These are phyloP conservation scores for Halocynthia aurantium DNA, from an alignment of 23 tunicate species.

Conservation along the genomic window DNA sequence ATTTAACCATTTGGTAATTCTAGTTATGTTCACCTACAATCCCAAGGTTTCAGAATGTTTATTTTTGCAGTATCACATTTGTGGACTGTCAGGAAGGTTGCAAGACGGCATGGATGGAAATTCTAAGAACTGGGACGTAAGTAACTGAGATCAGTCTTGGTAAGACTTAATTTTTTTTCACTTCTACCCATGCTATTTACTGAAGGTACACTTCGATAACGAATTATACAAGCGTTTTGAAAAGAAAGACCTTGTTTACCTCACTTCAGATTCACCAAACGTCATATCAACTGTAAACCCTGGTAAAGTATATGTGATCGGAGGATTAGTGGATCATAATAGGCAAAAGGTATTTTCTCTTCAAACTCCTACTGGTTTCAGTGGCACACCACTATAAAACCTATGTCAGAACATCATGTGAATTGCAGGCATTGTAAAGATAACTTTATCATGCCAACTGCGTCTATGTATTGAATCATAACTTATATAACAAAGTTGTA, in stretches of 20 bases:
- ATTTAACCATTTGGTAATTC: too few species aligned
- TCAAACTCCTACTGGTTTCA: too few species aligned
- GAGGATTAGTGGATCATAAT: conserved; percentile 93
- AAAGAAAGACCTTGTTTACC: conserved; percentile 46
- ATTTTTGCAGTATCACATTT: conserved; percentile 66
- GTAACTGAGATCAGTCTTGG: not conserved
- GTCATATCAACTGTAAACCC: conserved; percentile 29
- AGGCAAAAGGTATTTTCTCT: conserved; percentile 51
- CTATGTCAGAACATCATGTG: too few species aligned
- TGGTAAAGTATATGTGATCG: conserved; percentile 83
- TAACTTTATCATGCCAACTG: too few species aligned
- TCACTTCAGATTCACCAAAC: conserved; percentile 67
- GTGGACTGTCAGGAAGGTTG: conserved; percentile 52
- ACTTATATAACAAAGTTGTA: too few species aligned
- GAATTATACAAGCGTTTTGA: conserved; percentile 18
- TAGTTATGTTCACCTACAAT: too few species aligned
- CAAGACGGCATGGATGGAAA: conserved; percentile 48
- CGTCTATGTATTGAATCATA: too few species aligned
- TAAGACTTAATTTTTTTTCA: not conserved
- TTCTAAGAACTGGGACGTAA: conserved; percentile 65
- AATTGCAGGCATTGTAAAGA: too few species aligned
- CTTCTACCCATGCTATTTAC: not conserved
- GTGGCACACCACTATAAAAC: too few species aligned
- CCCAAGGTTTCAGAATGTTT: not conserved
- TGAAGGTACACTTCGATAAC: conserved; percentile 56